phyloP scores from a whole-genome alignment of 1,140 invertebrate species.

The Trinorchestia longiramus region DNA sequence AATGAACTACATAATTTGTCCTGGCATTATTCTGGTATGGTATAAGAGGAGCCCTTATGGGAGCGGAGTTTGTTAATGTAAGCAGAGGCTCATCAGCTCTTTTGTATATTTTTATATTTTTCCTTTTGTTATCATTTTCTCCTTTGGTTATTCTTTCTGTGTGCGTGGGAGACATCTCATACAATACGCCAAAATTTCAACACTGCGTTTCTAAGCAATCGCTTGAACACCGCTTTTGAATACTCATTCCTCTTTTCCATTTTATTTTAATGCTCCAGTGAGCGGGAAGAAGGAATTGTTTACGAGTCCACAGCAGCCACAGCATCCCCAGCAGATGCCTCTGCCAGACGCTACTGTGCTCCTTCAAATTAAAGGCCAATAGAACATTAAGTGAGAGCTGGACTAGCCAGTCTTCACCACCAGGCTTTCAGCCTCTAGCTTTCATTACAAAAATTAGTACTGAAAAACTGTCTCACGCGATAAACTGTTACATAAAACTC shows the following conservation, averaged over 20 bases:
- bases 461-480: not conserved
- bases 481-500: not conserved
- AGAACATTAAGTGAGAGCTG: not conserved
- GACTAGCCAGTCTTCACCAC: not conserved
- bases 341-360: not conserved
- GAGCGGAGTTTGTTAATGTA: too few species aligned
- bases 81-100: too few species aligned
- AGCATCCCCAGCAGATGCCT: not conserved
- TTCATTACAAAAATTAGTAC: not conserved
- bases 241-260: not conserved
- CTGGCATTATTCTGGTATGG: too few species aligned
- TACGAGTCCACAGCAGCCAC: not conserved
- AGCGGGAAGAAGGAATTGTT: not conserved
- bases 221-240: not conserved
- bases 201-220: not conserved
- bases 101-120: too few species aligned
- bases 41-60: too few species aligned
- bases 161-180: not conserved
- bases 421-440: not conserved
- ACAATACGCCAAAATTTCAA: not conserved
- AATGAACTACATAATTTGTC: too few species aligned
- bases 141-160: not conserved
- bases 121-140: not conserved
- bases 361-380: slow-evolving; percentile 28
- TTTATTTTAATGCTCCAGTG: not conserved